Evolutionary conservation across 2,888 invertebrate species (phyloP), one percentile per base, ranked within the genome.

Genomic region (Callosobruchus maculatus): DNA sequence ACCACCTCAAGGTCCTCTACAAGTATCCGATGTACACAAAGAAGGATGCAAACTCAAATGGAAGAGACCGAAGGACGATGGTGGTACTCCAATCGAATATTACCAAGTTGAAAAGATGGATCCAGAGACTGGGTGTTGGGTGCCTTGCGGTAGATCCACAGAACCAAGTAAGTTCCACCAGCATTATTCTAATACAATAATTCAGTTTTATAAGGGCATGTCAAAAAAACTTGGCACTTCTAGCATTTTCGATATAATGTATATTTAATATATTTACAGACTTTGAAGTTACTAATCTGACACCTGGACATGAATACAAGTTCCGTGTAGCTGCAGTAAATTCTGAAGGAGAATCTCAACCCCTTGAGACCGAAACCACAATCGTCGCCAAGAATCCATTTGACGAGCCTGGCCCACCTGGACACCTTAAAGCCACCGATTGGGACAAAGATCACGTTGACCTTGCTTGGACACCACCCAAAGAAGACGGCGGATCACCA

Each of bases 351-450:
- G 97, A 97, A 88, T 97, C 98, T 0, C 95, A 95, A 82, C 97
- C 98, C n/a, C 89, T 99, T 68, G 93, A 93, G 74, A 93, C 96
- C 0, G 94, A 95, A 74, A 91, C 94, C 83, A 91, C 95, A 70
- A 96, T 97, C 78, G 88, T 97, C 80, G 98, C 98, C 74, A 98
- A 98, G 89, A 98, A 99, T 94, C 98, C 98, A 77, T 99, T 94
- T 88, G 93, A 97, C 84, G 96, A 96, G 85, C 97, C 97, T 76
- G 94, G 94, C 84, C 89, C 93, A 77, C 97, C 97, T 7, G 95
- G 96, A 72, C 93, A 97, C 77, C 92, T 97, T 5, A 92, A 94
- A 83, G 94, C 96, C 20, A 96, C 95, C 0, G 97, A 97, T 86
- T 97, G 97, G 95, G 97, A 97, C 88, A 97, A 96, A 82, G 96